These are phyloP conservation scores for Phoebastria nigripes DNA, from an alignment of 2,797 vertebrate species.

Conservation along the genomic window DNA sequence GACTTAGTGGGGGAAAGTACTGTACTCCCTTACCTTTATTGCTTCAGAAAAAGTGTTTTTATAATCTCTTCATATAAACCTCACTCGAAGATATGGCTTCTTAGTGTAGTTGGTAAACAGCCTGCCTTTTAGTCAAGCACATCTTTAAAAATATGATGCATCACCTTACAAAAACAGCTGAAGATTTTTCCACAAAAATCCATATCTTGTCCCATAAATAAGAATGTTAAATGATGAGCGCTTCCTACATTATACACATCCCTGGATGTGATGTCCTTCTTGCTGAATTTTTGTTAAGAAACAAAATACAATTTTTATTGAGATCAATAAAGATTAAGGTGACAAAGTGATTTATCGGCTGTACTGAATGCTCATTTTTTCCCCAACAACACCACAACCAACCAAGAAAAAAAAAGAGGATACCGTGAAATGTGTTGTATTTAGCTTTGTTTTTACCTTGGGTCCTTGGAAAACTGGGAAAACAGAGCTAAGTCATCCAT, in stretches of 20 bases:
- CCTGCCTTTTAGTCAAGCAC: constrained; percentile 62
- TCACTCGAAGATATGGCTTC: constrained; percentile 54
- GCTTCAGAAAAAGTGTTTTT: constrained; percentile 32
- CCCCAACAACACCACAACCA: constrained; percentile 37
- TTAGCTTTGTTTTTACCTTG: constrained; percentile 60
- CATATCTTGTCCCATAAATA: constrained; percentile 65
- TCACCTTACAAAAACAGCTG: constrained; percentile 55
- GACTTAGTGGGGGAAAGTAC: neutral
- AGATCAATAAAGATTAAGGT: constrained; percentile 81
- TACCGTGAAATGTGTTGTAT: constrained; percentile 33
- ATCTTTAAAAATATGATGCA: constrained; percentile 70
- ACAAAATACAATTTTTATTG: constrained; percentile 79
- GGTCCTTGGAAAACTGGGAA: constrained; percentile 66
- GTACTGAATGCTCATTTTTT: constrained; percentile 62
- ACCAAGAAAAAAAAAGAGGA: constrained; percentile 14
- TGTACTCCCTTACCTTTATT: neutral
- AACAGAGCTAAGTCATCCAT: constrained; percentile 67
- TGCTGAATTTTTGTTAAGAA: constrained; percentile 76
- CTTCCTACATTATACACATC: constrained; percentile 28
- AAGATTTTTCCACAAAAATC: constrained; percentile 47
- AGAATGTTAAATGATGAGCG: constrained; percentile 52
- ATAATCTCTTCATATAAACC: constrained; percentile 57
- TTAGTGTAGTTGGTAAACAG: constrained; percentile 39
- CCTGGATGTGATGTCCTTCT: constrained; percentile 61
- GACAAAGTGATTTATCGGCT: constrained; percentile 78